Evolutionary conservation across 2,888 invertebrate species (phyloP), one percentile per base, ranked within the genome.

Genomic region (Drosophila multiciliata): DNA sequence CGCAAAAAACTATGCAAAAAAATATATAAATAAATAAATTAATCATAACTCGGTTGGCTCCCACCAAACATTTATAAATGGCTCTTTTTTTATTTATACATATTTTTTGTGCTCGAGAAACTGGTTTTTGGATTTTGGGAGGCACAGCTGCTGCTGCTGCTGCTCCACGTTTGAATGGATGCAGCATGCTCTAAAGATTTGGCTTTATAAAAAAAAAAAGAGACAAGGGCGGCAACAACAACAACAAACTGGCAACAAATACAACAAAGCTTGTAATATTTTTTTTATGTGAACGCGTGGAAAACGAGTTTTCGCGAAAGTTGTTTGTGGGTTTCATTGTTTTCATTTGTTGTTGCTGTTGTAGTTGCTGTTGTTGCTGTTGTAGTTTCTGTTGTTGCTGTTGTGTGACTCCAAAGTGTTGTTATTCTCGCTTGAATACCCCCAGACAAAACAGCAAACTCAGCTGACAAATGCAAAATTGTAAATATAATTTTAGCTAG

Each of bases 251-350:
- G 48, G 7, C 53, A 65, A 42, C 55, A 62, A 53, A 36, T 57
- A 45, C 42, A 69, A 42, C 32, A 83, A 57, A 15, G 60, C 61
- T 75, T 71, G 54, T 60, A 74, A 66, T 53, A 73, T 73, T 75
- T 83, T 75, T 83, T 75, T 15, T 2, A 82, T 83, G 87, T 76
- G 69, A 86, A 78, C 73, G 85, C 82, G 78, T 86, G 87, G 81
- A 88, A 86, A 87, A 87, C 87, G 69, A 74, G 87, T 87, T 87
- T 90, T 87, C 86, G 86, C 90, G 83, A 86, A 86, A 88, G 86
- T 88, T 80, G 85, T 75, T 73, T 86, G 75, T 73, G 58, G 40
- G 9, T 73, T 33, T 40, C 69, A 75, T 75, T 75, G 68, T 73
- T 68, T 53, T 53, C 57, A 29, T 40, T 58, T 52, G 59, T 59